A percentile compares a stretch with the other conserved stretches of the same genome.
Conservation (phyloP, 2,888 invertebrate genomes). For the Saturnia pavonia region DNA sequence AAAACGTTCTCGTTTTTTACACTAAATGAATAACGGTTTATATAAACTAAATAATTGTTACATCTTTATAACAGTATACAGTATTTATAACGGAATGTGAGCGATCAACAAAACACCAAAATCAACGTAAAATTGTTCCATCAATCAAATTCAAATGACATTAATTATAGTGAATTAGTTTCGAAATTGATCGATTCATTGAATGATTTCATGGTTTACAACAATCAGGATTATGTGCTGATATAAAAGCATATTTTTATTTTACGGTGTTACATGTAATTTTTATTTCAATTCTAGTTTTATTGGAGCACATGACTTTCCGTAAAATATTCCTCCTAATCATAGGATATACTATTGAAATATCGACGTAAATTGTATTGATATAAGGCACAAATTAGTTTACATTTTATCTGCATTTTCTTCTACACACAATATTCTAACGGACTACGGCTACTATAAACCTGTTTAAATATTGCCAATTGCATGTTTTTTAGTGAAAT, state of each 20-base stretch:
- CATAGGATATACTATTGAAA: neutral
- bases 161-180: constrained; percentile 20
- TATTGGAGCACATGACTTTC: constrained; percentile 16
- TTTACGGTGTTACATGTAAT: constrained; percentile 11
- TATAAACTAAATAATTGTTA: constrained; percentile 4
- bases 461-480: constrained; percentile 21
- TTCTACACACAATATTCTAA: constrained; percentile 19
- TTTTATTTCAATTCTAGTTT: constrained; percentile 13
- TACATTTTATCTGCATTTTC: constrained; percentile 3
- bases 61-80: constrained; percentile 7
- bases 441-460: constrained; percentile 16
- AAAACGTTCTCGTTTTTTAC: neutral
- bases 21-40: neutral
- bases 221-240: constrained; percentile 15
- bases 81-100: constrained; percentile 7
- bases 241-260: constrained; percentile 18
- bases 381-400: neutral
- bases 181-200: constrained; percentile 15
- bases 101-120: constrained; percentile 5
- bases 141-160: constrained; percentile 19
- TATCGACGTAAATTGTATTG: neutral
- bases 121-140: constrained; percentile 10
- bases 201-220: constrained; percentile 19
- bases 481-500: constrained; percentile 20
- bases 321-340: constrained; percentile 16